Evolutionary conservation across 2,797 vertebrate genomes (phyloP).

Genomic region (Delichon dasypus): DNA sequence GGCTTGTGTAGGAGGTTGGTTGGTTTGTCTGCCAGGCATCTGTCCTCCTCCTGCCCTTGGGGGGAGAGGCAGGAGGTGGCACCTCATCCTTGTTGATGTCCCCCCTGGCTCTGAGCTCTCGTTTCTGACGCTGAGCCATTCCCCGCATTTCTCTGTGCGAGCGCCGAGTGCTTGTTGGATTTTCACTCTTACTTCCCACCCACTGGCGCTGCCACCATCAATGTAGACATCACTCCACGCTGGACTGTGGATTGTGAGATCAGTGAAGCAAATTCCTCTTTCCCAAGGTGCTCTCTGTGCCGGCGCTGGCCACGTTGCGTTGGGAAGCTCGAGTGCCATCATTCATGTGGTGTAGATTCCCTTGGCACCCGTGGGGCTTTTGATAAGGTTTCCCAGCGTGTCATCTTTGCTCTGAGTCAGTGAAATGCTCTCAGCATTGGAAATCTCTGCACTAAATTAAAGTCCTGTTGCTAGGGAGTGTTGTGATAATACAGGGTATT

Average conservation of each 20-base stretch:
- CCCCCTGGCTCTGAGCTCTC: not conserved
- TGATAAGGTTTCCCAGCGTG: not conserved
- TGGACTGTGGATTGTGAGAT: not conserved
- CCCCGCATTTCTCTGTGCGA: accelerated
- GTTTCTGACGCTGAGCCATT: not conserved
- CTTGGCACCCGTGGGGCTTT: not conserved
- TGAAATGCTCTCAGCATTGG: not conserved
- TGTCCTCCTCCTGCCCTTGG: not conserved
- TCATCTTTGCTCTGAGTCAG: constrained; percentile 29
- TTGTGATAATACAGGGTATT: constrained; percentile 2
- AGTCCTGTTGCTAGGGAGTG: constrained; percentile 51
- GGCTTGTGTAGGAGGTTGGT: not conserved
- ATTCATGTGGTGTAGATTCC: not conserved
- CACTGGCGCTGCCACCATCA: accelerated
- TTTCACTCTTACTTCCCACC: not conserved
- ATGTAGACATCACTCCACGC: accelerated
- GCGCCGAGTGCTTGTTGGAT: not conserved
- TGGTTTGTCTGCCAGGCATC: not conserved
- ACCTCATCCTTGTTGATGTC: not conserved
- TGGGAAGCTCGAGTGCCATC: not conserved
- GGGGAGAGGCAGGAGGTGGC: not conserved
- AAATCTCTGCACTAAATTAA: constrained; percentile 29
- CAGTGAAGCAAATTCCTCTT: not conserved
- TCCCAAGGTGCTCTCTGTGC: not conserved
- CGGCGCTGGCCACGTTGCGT: accelerated